Base-by-base conservation (phyloP, 2,888 invertebrate species). In the Stramonita haemastoma region DNA sequence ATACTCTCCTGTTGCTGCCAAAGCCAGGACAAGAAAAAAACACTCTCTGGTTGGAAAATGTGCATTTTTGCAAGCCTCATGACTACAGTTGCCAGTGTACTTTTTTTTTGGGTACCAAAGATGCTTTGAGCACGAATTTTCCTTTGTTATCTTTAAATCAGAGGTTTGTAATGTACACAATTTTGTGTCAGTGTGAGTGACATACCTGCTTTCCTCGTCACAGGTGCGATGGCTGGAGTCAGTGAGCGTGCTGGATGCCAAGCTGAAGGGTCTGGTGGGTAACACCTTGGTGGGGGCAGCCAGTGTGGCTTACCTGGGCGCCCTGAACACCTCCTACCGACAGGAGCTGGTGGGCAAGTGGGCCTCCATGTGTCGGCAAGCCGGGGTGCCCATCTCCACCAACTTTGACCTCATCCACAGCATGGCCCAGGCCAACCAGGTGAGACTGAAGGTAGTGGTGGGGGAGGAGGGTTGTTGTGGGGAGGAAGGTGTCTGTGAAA, bases 141-240 rank as follows among this genome's bases (percentile, higher is more conserved):
- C 8, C 46, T 46, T 46, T 46, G 46, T 46, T 46, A 46, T 46
- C 46, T 46, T 46, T 46, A 8, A 46, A 46, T 46, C 46, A 46
- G 46, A 46, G 46, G 46, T 46, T 46, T 46, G 46, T 46, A 46
- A 46, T 46, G 8, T 46, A 46, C 46, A 46, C 2, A 46, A 46
- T 46, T 46, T 46, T 46, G 60, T 66, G 32, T 83, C 19, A 73
- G 88, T 86, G 85, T 81, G 81, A 46, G 46, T 46, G 46, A 5
- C 83, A 17, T 57, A 32, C 60, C n/a, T 56, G 29, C 89, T 8
- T 32, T 83, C 46, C 46, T 79, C 2, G 66, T 66, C 15, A 22
- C 89, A 95, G 95, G 93, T 94, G 34, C 93, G 96, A 26, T 96
- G 96, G 96, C 93, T 93, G 22, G 95, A 95, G 87, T 94, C 95